These are phyloP conservation scores for Ianthella basta DNA, from an alignment of 37 sponge, comb jelly and placozoan genomes.

Conservation along the genomic window DNA sequence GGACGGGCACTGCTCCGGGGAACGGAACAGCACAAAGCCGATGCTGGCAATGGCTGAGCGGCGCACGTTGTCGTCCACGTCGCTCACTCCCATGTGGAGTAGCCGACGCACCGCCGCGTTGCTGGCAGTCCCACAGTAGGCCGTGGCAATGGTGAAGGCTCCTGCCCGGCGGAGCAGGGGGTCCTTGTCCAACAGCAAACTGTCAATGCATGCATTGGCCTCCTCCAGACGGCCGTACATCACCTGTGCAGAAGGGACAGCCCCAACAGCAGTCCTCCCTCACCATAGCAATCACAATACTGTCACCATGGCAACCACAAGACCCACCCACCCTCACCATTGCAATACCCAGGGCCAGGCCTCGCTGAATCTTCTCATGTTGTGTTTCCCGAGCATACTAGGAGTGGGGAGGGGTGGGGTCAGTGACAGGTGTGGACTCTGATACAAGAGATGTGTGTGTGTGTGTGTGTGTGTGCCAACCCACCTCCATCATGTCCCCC, in stretches of 20 bases:
- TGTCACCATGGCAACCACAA: too few species aligned
- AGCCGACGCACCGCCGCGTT: slow-evolving; percentile 90
- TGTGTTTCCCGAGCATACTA: slow-evolving; percentile 95
- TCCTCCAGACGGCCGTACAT: slow-evolving; percentile 92
- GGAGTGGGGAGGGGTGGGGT: not conserved
- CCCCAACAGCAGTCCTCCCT: too few species aligned
- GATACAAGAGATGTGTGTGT: not conserved
- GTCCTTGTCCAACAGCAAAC: slow-evolving; percentile 83
- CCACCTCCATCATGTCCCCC: slow-evolving; percentile 85
- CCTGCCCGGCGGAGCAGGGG: slow-evolving; percentile 87
- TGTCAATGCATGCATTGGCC: slow-evolving; percentile 86
- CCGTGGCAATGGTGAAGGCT: slow-evolving; percentile 93
- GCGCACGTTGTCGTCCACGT: slow-evolving; percentile 96
- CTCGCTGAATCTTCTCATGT: slow-evolving; percentile 98
- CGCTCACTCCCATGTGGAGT: slow-evolving; percentile 95
- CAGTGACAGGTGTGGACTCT: not conserved
- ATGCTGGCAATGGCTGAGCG: slow-evolving; percentile 91
- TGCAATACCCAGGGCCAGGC: slow-evolving; percentile 92
- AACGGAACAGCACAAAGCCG: slow-evolving; percentile 93
- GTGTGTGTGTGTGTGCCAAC: not conserved
- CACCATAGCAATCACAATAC: not conserved
- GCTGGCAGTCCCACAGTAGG: slow-evolving; percentile 96
- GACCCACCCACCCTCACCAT: slow-evolving; percentile 77
- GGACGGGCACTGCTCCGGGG: slow-evolving; percentile 94
- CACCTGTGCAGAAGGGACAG: slow-evolving; percentile 42